Evolutionary conservation across 2,888 invertebrate genomes (phyloP).

Genomic region (Spialia ferax): DNA sequence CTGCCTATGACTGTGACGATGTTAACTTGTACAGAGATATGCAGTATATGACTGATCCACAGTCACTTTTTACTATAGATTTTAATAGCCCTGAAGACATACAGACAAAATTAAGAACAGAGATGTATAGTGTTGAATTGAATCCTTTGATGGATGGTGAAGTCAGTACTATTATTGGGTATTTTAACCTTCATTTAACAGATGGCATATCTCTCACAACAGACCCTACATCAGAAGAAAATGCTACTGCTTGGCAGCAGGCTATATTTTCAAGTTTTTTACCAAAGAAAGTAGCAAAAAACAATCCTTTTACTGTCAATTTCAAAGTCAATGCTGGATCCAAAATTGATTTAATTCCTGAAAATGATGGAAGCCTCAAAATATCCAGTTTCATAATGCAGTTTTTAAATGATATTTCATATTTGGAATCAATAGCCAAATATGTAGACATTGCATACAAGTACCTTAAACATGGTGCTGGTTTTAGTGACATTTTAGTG

Average conservation of each 20-base stretch:
- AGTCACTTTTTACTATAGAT: conserved; percentile 85
- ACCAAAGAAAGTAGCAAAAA: conserved; percentile 61
- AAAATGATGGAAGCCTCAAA: conserved; percentile 55
- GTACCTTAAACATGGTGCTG: conserved; percentile 52
- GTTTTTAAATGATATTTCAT: conserved; percentile 83
- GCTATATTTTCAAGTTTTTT: conserved; percentile 89
- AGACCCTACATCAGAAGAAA: conserved; percentile 79
- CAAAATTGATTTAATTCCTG: conserved; percentile 64
- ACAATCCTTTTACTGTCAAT: conserved; percentile 62
- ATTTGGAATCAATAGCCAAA: conserved; percentile 67
- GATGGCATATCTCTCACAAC: conserved; percentile 88
- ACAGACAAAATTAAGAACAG: conserved; percentile 62
- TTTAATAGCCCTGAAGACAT: conserved; percentile 87
- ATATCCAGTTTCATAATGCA: conserved; percentile 67
- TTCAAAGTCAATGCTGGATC: conserved; percentile 69
- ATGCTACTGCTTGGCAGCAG: conserved; percentile 92
- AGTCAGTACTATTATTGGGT: conserved; percentile 89
- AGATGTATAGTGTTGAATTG: conserved; percentile 69
- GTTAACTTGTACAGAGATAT: conserved; percentile 84
- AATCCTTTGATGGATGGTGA: conserved; percentile 77
- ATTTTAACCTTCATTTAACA: conserved; percentile 91
- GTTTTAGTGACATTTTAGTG: conserved; percentile 58
- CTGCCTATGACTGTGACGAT: conserved; percentile 91
- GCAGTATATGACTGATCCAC: conserved; percentile 86
- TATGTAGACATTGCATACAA: conserved; percentile 68